A percentile compares a stretch with the other conserved stretches of the same genome.
These are phyloP conservation scores for Diadema setosum DNA, from an alignment of 35 echinoderm and acorn worm species.

Conservation along the genomic window DNA sequence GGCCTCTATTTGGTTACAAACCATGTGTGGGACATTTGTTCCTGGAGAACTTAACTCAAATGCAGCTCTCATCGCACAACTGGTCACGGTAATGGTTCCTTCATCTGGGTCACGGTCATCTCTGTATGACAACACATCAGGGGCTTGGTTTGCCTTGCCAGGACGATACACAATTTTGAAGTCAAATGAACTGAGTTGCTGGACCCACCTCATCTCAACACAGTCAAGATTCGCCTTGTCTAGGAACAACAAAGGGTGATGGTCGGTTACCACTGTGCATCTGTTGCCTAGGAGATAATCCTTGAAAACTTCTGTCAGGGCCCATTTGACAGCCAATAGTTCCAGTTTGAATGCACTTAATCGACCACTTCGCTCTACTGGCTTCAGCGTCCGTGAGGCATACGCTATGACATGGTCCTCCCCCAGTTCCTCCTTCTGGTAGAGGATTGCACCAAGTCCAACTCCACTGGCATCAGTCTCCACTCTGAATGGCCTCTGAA, in stretches of 20 bases:
- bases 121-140: background rate
- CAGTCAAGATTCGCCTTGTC: background rate
- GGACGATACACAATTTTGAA: background rate
- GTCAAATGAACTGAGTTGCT: background rate
- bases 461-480: no score
- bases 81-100: background rate
- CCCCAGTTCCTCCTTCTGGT: no score
- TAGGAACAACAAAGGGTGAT: background rate
- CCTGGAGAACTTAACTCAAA: background rate
- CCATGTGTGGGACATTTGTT: background rate
- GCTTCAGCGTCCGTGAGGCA: no score
- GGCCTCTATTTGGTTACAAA: no score
- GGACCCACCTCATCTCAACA: background rate
- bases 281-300: constrained; percentile 18
- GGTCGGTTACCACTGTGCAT: constrained; percentile 6
- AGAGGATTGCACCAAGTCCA: no score
- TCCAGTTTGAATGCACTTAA: no score
- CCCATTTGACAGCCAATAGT: no score
- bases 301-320: background rate
- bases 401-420: no score
- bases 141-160: background rate
- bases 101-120: background rate
- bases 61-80: background rate
- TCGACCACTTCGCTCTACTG: no score
- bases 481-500: no score